A percentile compares a stretch with the other conserved stretches of the same genome.
Evolutionary conservation across 2,888 invertebrate genomes (phyloP).

Genomic region (Neoascia interrupta): DNA sequence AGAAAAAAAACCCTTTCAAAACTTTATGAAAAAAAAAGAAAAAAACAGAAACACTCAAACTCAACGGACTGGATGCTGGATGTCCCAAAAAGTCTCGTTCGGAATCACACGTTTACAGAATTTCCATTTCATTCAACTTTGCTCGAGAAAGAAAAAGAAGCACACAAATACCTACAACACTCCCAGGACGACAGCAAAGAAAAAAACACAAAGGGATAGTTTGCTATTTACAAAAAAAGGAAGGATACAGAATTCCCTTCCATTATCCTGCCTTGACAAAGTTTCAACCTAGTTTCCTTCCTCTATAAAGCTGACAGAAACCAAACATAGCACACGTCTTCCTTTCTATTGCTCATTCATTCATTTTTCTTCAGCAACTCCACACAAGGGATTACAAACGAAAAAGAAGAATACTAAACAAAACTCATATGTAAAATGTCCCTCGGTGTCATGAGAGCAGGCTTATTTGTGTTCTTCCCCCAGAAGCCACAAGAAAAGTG

Average conservation of each 20-base stretch:
- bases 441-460: background rate
- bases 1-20: slow-evolving; percentile 22
- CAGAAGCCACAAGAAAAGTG: slow-evolving; percentile 2
- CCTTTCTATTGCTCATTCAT: slow-evolving; percentile 33
- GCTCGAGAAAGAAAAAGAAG: slow-evolving; percentile 4
- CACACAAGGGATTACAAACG: slow-evolving; percentile 5
- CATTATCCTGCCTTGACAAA: slow-evolving; percentile 48
- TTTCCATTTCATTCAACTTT: slow-evolving; percentile 55
- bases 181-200: slow-evolving; percentile 33
- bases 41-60: background rate
- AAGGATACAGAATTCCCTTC: background rate
- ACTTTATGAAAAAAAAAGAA: slow-evolving; percentile 17
- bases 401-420: slow-evolving; percentile 16
- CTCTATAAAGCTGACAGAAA: background rate
- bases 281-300: slow-evolving; percentile 48
- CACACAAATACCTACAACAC: too few species aligned
- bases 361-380: background rate
- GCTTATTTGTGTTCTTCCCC: background rate
- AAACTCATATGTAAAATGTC: slow-evolving; percentile 34
- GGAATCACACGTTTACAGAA: slow-evolving; percentile 44
- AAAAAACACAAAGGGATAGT: slow-evolving; percentile 33
- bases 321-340: slow-evolving; percentile 25
- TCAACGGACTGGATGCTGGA: slow-evolving; percentile 17
- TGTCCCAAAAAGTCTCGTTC: slow-evolving; percentile 21
- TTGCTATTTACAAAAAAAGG: slow-evolving; percentile 16